Evolutionary conservation across 2,888 invertebrate species (phyloP).

Genomic region (Tillus elongatus): DNA sequence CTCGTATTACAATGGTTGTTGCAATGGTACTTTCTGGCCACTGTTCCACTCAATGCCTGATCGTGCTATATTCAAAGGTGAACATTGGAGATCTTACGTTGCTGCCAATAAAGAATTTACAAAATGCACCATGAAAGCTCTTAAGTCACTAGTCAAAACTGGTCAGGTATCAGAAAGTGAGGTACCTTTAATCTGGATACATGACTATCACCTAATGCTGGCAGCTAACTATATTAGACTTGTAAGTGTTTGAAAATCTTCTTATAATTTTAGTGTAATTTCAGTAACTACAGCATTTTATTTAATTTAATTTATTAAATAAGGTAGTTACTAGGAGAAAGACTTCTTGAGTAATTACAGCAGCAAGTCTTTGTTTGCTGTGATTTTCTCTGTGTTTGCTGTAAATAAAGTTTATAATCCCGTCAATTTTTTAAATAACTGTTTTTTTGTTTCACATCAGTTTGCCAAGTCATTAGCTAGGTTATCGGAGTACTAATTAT

Average conservation of each 20-base stretch:
- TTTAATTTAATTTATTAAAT: too few species aligned
- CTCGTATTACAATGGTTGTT: conserved; percentile 86
- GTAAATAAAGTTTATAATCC: too few species aligned
- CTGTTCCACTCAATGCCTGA: conserved; percentile 90
- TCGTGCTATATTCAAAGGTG: conserved; percentile 70
- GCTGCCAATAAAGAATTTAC: conserved; percentile 77
- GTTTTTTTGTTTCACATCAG: too few species aligned
- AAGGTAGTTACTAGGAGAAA: too few species aligned
- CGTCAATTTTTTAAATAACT: too few species aligned
- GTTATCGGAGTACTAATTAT: too few species aligned
- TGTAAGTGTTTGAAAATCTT: too few species aligned
- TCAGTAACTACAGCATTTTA: background rate
- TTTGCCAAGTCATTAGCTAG: too few species aligned
- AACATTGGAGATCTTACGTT: conserved; percentile 74
- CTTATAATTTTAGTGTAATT: background rate
- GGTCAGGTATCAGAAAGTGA: conserved; percentile 38
- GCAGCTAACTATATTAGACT: conserved; percentile 87
- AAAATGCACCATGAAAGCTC: conserved; percentile 62
- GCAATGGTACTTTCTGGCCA: conserved; percentile 89
- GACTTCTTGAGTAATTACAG: too few species aligned
- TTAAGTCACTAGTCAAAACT: conserved; percentile 46
- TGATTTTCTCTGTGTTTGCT: too few species aligned
- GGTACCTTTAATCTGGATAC: conserved; percentile 80
- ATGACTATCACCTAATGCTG: conserved; percentile 90
- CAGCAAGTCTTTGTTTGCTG: too few species aligned